phyloP scores from a whole-genome alignment of 2,797 vertebrate species.

The Sebastes vulpes region DNA sequence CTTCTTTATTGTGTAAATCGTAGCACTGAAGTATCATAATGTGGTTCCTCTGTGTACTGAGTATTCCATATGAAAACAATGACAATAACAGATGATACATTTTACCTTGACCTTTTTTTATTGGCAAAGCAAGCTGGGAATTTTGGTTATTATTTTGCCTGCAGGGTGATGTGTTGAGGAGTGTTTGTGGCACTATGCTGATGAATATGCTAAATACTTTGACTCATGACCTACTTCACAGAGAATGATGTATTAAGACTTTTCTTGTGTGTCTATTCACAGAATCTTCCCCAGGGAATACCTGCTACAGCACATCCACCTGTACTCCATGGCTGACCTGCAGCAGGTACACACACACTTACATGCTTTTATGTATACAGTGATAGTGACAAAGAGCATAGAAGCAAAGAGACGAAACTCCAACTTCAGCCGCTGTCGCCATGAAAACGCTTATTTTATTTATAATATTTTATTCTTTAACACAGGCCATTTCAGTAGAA shows the following conservation, averaged over 20 bases:
- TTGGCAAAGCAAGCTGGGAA: neutral
- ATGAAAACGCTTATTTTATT: too few species aligned
- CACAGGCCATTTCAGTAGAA: too few species aligned
- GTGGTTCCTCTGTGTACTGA: neutral
- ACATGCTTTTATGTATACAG: neutral
- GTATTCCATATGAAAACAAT: neutral
- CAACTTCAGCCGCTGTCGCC: too few species aligned
- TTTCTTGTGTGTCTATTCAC: constrained; percentile 46
- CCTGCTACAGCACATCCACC: constrained; percentile 97
- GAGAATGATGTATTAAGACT: neutral
- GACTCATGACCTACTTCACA: neutral
- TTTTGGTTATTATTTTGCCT: neutral
- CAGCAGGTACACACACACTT: constrained; percentile 90
- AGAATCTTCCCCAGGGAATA: constrained; percentile 98
- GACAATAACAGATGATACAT: neutral
- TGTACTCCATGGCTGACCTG: constrained; percentile 96
- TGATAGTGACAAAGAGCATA: neutral
- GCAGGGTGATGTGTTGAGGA: neutral
- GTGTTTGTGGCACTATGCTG: neutral
- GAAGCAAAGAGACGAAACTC: too few species aligned
- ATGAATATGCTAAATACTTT: neutral
- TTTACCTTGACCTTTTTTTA: neutral
- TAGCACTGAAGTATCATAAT: neutral
- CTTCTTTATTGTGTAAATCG: neutral
- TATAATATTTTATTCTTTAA: too few species aligned